A percentile compares a stretch with the other conserved stretches of the same genome.
These are phyloP conservation scores for Melanophora roralis DNA, from an alignment of 2,888 invertebrate genomes.

Conservation along the genomic window DNA sequence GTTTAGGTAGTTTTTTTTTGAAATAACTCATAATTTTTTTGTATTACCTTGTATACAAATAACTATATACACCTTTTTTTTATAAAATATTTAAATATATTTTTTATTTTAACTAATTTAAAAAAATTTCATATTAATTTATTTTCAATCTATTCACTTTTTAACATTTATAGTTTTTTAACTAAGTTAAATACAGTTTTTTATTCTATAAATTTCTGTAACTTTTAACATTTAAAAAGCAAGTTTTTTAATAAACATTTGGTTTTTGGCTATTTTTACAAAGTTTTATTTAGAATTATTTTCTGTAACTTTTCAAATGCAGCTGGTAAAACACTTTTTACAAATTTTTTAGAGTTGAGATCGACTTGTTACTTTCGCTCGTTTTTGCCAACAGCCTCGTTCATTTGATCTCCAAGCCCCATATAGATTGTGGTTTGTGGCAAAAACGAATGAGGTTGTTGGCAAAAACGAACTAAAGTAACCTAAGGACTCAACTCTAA, in stretches of 20 bases:
- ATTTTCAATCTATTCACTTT: slow-evolving; percentile 49
- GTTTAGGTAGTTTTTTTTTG: slow-evolving; percentile 18
- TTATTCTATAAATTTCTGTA: slow-evolving; percentile 35
- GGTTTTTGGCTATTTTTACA: slow-evolving; percentile 45
- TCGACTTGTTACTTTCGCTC: no score
- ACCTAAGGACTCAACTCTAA: no score
- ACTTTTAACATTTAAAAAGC: slow-evolving; percentile 56
- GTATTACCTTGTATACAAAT: slow-evolving; percentile 44
- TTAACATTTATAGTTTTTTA: slow-evolving; percentile 34
- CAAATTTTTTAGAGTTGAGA: neutral
- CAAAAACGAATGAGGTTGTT: no score
- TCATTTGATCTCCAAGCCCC: no score
- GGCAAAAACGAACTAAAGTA: no score
- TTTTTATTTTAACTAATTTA: slow-evolving; percentile 27
- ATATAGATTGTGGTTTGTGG: no score
- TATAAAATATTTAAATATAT: slow-evolving; percentile 26
- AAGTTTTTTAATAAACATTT: slow-evolving; percentile 32
- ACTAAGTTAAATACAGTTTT: slow-evolving; percentile 17
- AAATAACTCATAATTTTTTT: neutral
- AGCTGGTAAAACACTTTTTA: slow-evolving; percentile 56
- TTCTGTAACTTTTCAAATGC: slow-evolving; percentile 55
- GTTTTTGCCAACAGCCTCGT: no score
- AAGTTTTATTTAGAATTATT: slow-evolving; percentile 12
- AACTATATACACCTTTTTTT: slow-evolving; percentile 7
- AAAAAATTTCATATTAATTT: no score